Base-by-base conservation (phyloP, 1,140 invertebrate species). In the Ooceraea biroi region DNA sequence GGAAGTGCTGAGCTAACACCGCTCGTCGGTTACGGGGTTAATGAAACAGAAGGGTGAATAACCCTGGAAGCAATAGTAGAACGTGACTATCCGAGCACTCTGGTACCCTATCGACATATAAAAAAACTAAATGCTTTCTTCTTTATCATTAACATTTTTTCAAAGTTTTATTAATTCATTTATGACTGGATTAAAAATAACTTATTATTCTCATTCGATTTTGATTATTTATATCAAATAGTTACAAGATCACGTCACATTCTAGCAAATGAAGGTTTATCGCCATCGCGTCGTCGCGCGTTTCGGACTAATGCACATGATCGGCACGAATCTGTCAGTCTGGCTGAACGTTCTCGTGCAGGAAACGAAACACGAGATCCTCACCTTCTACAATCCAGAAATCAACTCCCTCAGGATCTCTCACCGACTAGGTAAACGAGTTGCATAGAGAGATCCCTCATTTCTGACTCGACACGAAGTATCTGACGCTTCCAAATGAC, bases 241-340 rank as follows among this genome's bases (percentile, higher is more conserved):
- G 48, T 48, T 19, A 60, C 76, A 5, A 30, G 0, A 55, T 25
- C 14, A 14, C 83, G 19, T 85, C 90, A 90, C 77, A 82, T 96
- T 94, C 77, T 92, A 96, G 95, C 97, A 98, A 97, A 98, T 98
- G 96, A 97, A 97, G 94, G 97, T 98, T 1, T 97, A 97, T 92
- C 97, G 97, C 78, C 97, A 98, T 92, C 97, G 97, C 92, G 96
- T 98, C 55, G 95, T 98, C 19, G 97, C 98, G 0, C 95, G 98
- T 77, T 98, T 99, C 89, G 98, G 98, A 0, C 93, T 99, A 41
- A 99, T 99, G 98, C 98, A 99, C 93, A 98, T 99, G 97, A 98
- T 99, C 76, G 98, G 97, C 19, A 99, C 98, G 0, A 99, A 99
- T 94, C 94, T 99, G 50, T 98, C 97, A 19, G 98, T 99, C 1